Evolutionary conservation across 2,113 vertebrate species (phyloP).

Genomic region (Steatornis caripensis): DNA sequence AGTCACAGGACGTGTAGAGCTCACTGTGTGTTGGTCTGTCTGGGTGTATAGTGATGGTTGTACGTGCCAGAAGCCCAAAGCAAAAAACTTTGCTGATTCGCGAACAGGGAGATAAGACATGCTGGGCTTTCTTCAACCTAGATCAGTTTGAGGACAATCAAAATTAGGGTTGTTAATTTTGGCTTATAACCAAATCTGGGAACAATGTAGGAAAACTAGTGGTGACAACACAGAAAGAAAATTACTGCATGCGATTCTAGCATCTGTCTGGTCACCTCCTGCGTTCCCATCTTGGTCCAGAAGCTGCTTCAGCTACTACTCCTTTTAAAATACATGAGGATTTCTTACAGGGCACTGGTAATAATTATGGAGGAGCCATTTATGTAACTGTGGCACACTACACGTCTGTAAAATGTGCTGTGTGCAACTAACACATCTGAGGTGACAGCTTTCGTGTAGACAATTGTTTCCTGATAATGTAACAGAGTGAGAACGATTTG

Average conservation of each 20-base stretch:
- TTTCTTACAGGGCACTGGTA: background rate
- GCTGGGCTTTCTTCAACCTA: background rate
- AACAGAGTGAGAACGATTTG: background rate
- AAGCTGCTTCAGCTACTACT: background rate
- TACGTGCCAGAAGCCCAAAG: background rate
- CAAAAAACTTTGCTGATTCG: background rate
- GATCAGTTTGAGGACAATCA: background rate
- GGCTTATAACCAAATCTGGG: background rate
- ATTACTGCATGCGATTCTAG: background rate
- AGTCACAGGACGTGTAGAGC: rapidly evolving
- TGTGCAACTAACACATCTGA: background rate
- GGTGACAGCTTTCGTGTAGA: background rate
- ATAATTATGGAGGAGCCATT: background rate
- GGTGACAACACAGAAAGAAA: background rate
- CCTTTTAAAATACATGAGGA: background rate
- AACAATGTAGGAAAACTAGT: background rate
- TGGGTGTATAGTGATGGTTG: background rate
- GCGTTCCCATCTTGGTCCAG: background rate
- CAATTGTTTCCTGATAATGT: background rate
- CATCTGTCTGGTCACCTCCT: background rate
- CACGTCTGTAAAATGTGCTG: background rate
- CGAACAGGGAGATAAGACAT: background rate
- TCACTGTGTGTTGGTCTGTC: background rate
- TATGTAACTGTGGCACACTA: rapidly evolving
- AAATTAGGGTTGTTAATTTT: background rate